Evolutionary conservation across 2,113 vertebrate species (phyloP).

Genomic region (Pelobates fuscus): DNA sequence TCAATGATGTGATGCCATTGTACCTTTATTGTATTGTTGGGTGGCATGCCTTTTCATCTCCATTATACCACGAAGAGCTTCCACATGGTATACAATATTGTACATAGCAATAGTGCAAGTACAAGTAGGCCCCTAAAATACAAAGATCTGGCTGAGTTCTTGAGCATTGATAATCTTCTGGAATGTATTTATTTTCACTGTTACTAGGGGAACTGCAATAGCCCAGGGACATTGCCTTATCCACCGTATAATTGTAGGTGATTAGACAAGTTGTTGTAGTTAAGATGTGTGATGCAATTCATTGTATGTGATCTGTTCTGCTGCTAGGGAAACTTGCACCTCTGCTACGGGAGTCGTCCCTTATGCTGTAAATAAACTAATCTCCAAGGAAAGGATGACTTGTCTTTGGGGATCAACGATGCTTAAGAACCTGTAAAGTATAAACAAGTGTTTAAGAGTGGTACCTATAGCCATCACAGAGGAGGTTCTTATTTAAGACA

Average conservation of each 20-base stretch:
- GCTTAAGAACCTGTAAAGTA: conserved; percentile 13
- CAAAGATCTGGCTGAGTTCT: not conserved
- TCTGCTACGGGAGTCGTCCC: conserved; percentile 6
- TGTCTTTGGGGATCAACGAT: conserved; percentile 4
- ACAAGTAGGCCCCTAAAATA: not conserved
- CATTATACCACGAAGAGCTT: conserved; percentile 6
- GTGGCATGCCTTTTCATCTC: not conserved
- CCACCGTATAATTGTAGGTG: conserved; percentile 30
- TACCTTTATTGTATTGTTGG: not conserved
- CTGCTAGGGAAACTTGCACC: conserved; percentile 36
- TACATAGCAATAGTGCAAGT: not conserved
- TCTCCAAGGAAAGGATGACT: not conserved
- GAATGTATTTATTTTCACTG: conserved; percentile 48
- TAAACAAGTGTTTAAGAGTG: conserved; percentile 19
- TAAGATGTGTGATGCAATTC: conserved; percentile 34
- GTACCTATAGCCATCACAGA: not conserved
- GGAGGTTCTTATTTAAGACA: no score
- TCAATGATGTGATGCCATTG: not conserved
- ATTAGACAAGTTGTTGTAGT: conserved; percentile 41
- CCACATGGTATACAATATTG: not conserved
- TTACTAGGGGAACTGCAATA: conserved; percentile 38
- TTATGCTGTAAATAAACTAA: conserved; percentile 4
- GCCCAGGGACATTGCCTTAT: conserved; percentile 23
- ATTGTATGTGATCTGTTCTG: conserved; percentile 20
- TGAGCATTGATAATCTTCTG: conserved; percentile 17